phyloP scores from a whole-genome alignment of 2,113 vertebrate genomes.

The Pleuronectes platessa region DNA sequence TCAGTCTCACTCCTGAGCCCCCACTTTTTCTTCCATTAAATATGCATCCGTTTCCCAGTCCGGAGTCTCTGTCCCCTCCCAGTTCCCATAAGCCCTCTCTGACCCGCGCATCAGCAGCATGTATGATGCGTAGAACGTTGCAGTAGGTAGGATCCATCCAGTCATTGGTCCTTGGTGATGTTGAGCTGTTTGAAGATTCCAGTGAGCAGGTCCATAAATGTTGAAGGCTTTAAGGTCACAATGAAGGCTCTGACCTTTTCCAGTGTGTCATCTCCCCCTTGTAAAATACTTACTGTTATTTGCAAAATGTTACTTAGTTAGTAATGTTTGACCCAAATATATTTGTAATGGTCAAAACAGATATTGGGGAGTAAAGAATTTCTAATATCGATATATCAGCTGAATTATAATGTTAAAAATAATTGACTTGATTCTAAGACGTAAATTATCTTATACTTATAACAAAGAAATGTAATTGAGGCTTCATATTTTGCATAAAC shows the following conservation, averaged over 20 bases:
- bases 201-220: background rate
- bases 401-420: too few species aligned
- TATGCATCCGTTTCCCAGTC: conserved; percentile 75
- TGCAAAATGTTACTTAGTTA: too few species aligned
- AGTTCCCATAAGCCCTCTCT: conserved; percentile 51
- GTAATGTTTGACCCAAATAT: too few species aligned
- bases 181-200: background rate
- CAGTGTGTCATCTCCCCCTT: background rate
- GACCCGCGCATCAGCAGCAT: conserved; percentile 21
- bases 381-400: too few species aligned
- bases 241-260: background rate
- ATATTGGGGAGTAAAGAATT: too few species aligned
- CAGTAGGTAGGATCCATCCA: background rate
- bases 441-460: too few species aligned
- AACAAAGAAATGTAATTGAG: too few species aligned
- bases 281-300: too few species aligned
- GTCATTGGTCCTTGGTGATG: background rate
- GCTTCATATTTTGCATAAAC: too few species aligned
- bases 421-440: too few species aligned
- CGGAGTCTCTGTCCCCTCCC: conserved; percentile 55
- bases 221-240: background rate
- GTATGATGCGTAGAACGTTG: conserved; percentile 21
- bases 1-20: conserved; percentile 58
- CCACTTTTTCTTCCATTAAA: conserved; percentile 77
- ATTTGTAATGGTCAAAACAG: too few species aligned